phyloP scores from a whole-genome alignment of 1,140 invertebrate genomes.

The Ganaspis sp. region DNA sequence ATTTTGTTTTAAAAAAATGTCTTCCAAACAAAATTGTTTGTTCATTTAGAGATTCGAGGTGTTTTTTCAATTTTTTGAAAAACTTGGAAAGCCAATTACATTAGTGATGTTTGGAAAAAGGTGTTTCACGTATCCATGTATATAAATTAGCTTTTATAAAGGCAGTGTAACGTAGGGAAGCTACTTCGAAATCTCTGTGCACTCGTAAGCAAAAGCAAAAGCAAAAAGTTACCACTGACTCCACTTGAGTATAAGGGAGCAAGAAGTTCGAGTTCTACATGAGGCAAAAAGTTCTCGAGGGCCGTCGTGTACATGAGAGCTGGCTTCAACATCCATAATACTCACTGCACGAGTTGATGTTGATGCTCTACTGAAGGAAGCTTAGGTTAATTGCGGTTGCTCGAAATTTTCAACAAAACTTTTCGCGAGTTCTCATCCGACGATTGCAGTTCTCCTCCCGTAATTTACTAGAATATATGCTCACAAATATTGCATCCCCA shows the following conservation, averaged over 20 bases:
- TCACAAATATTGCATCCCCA: neutral
- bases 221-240: constrained; percentile 13
- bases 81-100: neutral
- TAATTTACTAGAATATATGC: neutral
- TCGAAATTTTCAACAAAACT: neutral
- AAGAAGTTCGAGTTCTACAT: constrained; percentile 23
- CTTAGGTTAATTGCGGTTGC: constrained; percentile 2
- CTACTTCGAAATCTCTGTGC: neutral
- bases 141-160: neutral
- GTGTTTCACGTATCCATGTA: neutral
- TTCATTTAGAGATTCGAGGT: too few species aligned
- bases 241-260: neutral
- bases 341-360: constrained; percentile 8
- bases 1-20: too few species aligned
- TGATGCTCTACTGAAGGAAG: constrained; percentile 5
- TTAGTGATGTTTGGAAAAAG: neutral
- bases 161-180: neutral
- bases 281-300: constrained; percentile 10
- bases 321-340: constrained; percentile 8
- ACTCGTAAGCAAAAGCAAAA: neutral
- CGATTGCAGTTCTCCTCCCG: neutral
- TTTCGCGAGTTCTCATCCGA: neutral
- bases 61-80: neutral
- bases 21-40: too few species aligned
- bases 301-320: constrained; percentile 19